phyloP scores from a whole-genome alignment of 2,888 invertebrate species.

The Netelia melanura region DNA sequence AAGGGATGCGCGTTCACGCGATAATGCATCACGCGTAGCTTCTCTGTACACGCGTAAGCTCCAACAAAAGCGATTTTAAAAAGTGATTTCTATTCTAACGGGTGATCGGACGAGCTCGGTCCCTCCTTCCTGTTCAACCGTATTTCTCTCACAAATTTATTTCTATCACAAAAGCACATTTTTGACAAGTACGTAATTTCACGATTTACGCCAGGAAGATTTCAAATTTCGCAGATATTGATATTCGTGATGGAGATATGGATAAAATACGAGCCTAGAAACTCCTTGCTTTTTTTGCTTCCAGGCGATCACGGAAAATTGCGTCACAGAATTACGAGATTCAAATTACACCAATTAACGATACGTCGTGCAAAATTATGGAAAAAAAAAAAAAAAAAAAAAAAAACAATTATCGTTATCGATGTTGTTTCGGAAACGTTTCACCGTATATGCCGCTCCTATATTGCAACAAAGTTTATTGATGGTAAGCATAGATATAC shows the following conservation, averaged over 20 bases:
- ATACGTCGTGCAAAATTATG: no score
- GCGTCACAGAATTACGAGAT: no score
- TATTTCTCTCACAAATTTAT: background rate
- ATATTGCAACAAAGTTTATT: no score
- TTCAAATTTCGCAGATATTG: background rate
- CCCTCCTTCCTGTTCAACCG: background rate
- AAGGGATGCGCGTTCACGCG: slow-evolving; percentile 32
- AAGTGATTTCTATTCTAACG: background rate
- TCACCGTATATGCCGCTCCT: no score
- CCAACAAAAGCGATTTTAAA: slow-evolving; percentile 21
- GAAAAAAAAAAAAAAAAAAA: no score
- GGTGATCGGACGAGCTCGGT: background rate
- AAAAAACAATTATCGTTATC: no score
- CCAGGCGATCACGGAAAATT: no score
- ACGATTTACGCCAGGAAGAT: background rate
- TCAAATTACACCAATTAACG: no score
- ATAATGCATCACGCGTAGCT: slow-evolving; percentile 6
- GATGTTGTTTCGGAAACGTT: no score
- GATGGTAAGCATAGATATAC: background rate
- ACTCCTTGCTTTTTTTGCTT: no score
- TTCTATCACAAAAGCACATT: background rate
- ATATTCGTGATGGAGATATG: no score
- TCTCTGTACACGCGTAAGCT: background rate
- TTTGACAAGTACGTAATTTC: background rate
- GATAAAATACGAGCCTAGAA: no score